Evolutionary conservation across 2,888 invertebrate genomes (phyloP), one percentile per base, ranked within the genome.

Genomic region (Isotomurus palustris): DNA sequence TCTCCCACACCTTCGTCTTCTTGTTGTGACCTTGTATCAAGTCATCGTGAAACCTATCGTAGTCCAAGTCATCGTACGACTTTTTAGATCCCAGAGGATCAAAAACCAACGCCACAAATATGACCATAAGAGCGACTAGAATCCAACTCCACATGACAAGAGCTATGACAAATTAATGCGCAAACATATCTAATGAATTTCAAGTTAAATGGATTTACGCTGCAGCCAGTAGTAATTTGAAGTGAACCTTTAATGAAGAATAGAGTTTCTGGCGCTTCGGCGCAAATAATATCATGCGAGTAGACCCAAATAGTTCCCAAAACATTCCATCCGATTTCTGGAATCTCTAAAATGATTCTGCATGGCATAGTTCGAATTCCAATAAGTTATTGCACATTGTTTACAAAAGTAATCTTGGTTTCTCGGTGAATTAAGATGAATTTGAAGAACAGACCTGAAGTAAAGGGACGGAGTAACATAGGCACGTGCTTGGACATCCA

Each of bases 251-350:
- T 84, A 70, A 87, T 83, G 22, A 86, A 84, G 25, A 63, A 32
- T 3, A 68, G 79, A 72, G 84, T 84, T 47, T 82, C 81, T 10
- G 64, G 64, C 21, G 66, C 68, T 59, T 83, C 81, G 8, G 25
- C 48, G 75, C 88, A 87, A 44, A 83, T 78, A 50, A 87, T 83
- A 22, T 82, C 76, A 66, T 83, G 82, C 71, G 84, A 85, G 73
- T 87, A 86, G 68, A 87, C 84, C 88, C 89, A 89, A 76, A 88
- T 81, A 3, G 89, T 87, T 6, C 90, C 89, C 76, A 90, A 79
- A 54, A 86, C 80, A 72, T 90, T 90, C 78, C 90, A 83, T 3
- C 81, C 81, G 19, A 87, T 80, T 76, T 92, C 91, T 12, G 88
- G 86, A 25, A 90, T 72, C 67, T 88, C 82, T 58, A 91, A 76